phyloP scores from a whole-genome alignment of 2,113 vertebrate genomes.

The Laticauda laticaudata region DNA sequence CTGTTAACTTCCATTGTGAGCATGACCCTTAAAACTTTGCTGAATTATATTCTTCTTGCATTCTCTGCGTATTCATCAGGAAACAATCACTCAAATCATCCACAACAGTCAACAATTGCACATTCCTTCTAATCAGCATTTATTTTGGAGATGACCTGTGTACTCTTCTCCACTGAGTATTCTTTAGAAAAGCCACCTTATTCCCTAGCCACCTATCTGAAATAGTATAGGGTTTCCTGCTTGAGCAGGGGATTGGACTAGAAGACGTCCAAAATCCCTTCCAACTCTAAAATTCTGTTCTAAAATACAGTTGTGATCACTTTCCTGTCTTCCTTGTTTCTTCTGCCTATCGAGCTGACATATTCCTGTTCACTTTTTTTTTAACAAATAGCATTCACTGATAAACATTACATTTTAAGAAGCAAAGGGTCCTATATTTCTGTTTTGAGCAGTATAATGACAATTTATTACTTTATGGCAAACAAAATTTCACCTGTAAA shows the following conservation, averaged over 20 bases:
- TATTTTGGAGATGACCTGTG: neutral
- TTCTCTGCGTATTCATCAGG: neutral
- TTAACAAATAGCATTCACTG: neutral
- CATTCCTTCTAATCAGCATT: neutral
- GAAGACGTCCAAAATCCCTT: neutral
- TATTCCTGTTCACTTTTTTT: neutral
- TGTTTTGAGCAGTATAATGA: neutral
- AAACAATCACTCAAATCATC: neutral
- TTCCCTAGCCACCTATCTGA: neutral
- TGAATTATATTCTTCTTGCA: neutral
- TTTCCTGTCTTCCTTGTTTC: neutral
- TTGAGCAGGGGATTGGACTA: neutral
- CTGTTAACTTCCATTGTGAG: neutral
- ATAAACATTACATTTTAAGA: neutral
- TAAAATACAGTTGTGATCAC: neutral
- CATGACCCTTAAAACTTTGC: neutral
- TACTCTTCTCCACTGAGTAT: neutral
- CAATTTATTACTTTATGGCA: neutral
- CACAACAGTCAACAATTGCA: neutral
- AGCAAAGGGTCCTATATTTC: neutral
- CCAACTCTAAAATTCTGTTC: neutral
- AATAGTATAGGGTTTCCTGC: neutral
- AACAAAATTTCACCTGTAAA: neutral
- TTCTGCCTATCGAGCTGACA: neutral
- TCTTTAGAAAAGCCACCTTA: neutral